These are phyloP conservation scores for Hipposideros larvatus DNA, from an alignment of 2,797 vertebrate species.

Conservation along the genomic window DNA sequence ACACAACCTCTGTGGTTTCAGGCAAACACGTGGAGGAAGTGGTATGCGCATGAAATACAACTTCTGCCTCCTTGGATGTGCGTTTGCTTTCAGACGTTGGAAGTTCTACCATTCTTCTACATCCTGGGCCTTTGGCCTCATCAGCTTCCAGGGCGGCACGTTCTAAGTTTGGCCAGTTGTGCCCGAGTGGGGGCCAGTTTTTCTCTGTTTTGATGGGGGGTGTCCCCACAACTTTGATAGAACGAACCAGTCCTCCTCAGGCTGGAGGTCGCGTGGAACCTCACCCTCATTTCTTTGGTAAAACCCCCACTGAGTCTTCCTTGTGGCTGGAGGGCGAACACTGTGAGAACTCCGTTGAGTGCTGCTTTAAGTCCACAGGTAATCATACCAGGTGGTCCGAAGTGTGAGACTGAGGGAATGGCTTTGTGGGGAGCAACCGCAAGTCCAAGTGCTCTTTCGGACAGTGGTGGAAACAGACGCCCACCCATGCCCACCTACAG, in stretches of 20 bases:
- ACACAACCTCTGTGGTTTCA: not conserved
- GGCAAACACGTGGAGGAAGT: not conserved
- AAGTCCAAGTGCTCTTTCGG: not conserved
- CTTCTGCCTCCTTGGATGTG: not conserved
- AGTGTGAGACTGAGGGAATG: rapidly evolving
- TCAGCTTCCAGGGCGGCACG: rapidly evolving
- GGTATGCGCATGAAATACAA: rapidly evolving
- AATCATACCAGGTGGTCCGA: not conserved
- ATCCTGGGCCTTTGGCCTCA: not conserved
- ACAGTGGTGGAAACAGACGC: not conserved
- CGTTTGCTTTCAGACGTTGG: not conserved
- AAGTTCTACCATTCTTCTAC: not conserved
- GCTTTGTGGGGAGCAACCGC: rapidly evolving
- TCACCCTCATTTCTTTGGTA: not conserved
- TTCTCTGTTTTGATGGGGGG: not conserved
- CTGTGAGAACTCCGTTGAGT: rapidly evolving
- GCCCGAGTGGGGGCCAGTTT: not conserved
- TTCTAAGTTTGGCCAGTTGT: not conserved
- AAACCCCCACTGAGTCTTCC: not conserved
- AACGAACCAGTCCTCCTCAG: not conserved
- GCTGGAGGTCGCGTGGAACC: rapidly evolving
- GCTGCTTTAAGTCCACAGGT: not conserved
- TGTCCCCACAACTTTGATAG: rapidly evolving
- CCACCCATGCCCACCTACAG: too few relatives aligned
- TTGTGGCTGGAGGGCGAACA: rapidly evolving